phyloP scores from a whole-genome alignment of 2,888 invertebrate genomes.

The Coelinius sp. region DNA sequence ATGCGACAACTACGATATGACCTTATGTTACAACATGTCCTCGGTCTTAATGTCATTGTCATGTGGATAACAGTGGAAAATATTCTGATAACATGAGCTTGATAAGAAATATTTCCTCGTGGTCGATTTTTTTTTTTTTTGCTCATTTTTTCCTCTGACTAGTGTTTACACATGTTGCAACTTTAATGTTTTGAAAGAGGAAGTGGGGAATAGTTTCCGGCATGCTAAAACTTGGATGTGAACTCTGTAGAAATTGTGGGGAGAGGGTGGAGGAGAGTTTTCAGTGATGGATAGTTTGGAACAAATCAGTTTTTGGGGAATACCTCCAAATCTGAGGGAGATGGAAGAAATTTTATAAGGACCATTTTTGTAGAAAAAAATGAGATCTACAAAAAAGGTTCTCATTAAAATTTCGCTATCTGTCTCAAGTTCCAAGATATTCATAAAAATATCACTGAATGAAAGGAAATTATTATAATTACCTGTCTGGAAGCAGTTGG shows the following conservation, averaged over 20 bases:
- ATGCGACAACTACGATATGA: background rate
- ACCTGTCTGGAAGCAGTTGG: conserved; percentile 69
- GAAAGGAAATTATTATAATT: background rate
- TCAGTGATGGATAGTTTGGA: background rate
- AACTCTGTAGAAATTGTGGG: background rate
- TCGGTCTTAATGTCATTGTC: conserved; percentile 23
- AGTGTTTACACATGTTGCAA: background rate
- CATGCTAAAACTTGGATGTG: background rate
- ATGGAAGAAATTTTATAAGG: too few relatives aligned
- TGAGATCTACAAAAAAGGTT: too few relatives aligned
- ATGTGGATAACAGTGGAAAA: background rate
- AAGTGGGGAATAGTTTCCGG: background rate
- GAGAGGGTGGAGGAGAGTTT: too few relatives aligned
- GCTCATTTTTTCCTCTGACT: background rate
- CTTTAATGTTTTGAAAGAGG: background rate
- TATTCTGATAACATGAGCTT: background rate
- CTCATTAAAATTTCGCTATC: too few relatives aligned
- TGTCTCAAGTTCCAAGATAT: too few relatives aligned
- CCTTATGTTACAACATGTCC: conserved; percentile 6
- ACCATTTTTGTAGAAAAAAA: too few relatives aligned
- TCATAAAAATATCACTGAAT: too few relatives aligned
- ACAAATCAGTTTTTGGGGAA: too few relatives aligned
- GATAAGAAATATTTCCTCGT: conserved; percentile 8
- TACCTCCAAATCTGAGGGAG: too few relatives aligned
- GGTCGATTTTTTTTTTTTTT: background rate